These are phyloP conservation scores for Samia ricini DNA, from an alignment of 1,140 invertebrate species.

Conservation along the genomic window DNA sequence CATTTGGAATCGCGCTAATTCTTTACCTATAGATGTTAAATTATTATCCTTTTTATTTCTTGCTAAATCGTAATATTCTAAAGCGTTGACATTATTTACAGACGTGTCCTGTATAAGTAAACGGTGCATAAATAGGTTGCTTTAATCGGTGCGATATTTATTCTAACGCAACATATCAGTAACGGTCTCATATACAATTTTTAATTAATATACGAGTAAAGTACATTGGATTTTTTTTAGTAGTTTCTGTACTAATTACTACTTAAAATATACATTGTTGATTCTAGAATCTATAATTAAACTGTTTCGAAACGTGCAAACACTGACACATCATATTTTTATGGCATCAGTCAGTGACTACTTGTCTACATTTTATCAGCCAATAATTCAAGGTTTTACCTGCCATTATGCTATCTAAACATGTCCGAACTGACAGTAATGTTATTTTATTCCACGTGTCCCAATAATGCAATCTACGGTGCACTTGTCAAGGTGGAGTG, in stretches of 20 bases:
- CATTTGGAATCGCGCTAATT: not conserved
- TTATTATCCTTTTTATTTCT: not conserved
- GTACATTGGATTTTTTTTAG: too few species aligned
- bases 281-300: not conserved
- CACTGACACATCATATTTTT: not conserved
- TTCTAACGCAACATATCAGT: not conserved
- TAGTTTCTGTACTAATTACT: too few species aligned
- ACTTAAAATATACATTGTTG: too few species aligned
- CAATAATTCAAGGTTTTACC: not conserved
- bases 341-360: not conserved
- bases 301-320: not conserved
- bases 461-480: not conserved
- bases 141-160: not conserved
- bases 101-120: not conserved
- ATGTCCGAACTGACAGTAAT: not conserved
- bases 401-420: not conserved
- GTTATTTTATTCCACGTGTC: not conserved
- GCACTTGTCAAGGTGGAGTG: not conserved
- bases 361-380: not conserved
- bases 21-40: not conserved
- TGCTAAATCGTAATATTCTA: not conserved
- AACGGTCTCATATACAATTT: not conserved
- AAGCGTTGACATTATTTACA: not conserved
- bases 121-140: not conserved
- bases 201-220: too few species aligned